A percentile compares a stretch with the other conserved stretches of the same genome.
Evolutionary conservation across 53 echinoderm and acorn worm species (phyloP).

Genomic region (Crossaster papposus): DNA sequence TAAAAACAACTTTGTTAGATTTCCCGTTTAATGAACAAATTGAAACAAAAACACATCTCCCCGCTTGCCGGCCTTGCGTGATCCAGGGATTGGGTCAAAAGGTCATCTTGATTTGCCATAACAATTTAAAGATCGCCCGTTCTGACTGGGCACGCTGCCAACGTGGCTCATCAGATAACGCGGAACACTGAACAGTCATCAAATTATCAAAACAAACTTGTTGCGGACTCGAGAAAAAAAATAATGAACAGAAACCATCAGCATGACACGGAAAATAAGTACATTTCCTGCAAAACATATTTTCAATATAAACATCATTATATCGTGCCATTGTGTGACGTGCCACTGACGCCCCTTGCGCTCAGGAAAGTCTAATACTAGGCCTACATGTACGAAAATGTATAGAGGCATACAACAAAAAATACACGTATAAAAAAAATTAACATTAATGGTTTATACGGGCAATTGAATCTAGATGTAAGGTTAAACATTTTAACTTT

Average conservation of each 20-base stretch:
- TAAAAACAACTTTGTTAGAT: too few relatives aligned
- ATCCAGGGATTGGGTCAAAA: neutral
- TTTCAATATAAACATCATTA: too few relatives aligned
- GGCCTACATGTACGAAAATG: too few relatives aligned
- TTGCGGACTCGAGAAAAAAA: too few relatives aligned
- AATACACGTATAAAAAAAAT: too few relatives aligned
- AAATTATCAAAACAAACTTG: neutral
- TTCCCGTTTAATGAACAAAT: neutral
- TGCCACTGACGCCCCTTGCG: too few relatives aligned
- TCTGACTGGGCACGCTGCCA: neutral
- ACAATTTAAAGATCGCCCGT: neutral
- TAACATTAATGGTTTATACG: too few relatives aligned
- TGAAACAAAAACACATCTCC: constrained; percentile 18
- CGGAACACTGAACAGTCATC: neutral
- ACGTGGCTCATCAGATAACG: neutral
- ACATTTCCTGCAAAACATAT: neutral
- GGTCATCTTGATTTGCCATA: neutral
- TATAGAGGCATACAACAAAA: too few relatives aligned
- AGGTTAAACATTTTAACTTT: too few relatives aligned
- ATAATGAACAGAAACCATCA: neutral
- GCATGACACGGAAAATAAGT: neutral
- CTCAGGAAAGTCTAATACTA: too few relatives aligned
- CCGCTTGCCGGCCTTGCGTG: constrained; percentile 27
- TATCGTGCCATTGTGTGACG: too few relatives aligned
- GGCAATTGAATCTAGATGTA: too few relatives aligned